Evolutionary conservation across 1,140 invertebrate genomes (phyloP), one percentile per base, ranked within the genome.

Genomic region (Hylaeus anthracinus): DNA sequence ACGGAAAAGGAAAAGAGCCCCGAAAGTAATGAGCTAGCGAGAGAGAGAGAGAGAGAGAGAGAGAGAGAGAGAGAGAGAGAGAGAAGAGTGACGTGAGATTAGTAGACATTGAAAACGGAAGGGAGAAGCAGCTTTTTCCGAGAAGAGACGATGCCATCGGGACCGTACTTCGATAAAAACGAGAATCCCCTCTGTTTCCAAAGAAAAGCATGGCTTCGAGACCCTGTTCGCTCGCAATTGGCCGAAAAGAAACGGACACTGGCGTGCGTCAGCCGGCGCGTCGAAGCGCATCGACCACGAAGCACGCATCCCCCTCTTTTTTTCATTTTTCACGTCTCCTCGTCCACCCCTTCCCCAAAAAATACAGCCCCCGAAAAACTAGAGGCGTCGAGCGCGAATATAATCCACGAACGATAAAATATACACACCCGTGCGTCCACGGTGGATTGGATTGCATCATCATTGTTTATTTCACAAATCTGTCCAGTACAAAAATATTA

Each of bases 401-500:
- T 43, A 56, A 64, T 58, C 48, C 69, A 53, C 43, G 37, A 58
- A 45, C 63, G 64, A 79, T 61, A 75, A 72, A 79, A 45, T 58
- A 75, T 26, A 73, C 55, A 79, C 51, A 81, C 15, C 45, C 56
- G 76, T 83, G 63, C 15, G 8, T 77, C 41, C 43, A 83, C 74
- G 74, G 4, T 71, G 37, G 41, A 85, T 84, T 82, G 61, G 80
- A 81, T 83, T 83, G 15, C 75, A 86, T 81, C 82, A 87, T 90
- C 81, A 81, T 85, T 88, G 86, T 91, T 92, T 90, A 89, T 91
- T 89, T 91, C 90, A 91, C 89, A 90, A 88, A 88, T 91, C 83
- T 87, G 84, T 86, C 74, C 84, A 87, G 85, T 92, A 92, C 92
- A 92, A 92, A 92, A 92, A 92, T 92, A 92, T 92, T 92, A 92